phyloP scores from a whole-genome alignment of 2,888 invertebrate species.

The Andricus curvator region DNA sequence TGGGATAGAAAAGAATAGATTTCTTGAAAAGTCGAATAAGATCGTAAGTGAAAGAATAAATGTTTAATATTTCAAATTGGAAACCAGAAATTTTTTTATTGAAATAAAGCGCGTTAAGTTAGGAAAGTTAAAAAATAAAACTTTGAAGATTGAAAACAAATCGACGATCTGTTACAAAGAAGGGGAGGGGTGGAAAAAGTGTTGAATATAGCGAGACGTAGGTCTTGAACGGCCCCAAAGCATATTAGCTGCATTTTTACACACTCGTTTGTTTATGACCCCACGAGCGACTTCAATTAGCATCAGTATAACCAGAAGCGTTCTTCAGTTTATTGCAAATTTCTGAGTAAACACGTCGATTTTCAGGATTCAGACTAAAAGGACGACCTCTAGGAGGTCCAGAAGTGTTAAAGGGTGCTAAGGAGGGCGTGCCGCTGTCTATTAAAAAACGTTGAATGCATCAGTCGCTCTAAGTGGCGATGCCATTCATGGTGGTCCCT shows the following conservation, averaged over 20 bases:
- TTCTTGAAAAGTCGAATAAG: too few species aligned
- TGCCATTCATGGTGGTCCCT: constrained; percentile 66
- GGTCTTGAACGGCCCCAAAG: too few species aligned
- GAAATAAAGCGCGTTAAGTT: too few species aligned
- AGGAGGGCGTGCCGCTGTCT: constrained; percentile 71
- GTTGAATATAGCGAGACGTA: too few species aligned
- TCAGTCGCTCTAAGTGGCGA: constrained; percentile 72
- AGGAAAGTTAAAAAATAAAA: not conserved
- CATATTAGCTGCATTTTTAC: constrained; percentile 13
- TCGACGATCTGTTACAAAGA: too few species aligned
- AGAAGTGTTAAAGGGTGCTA: constrained; percentile 75
- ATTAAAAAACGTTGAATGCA: constrained; percentile 67
- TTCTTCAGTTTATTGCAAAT: constrained; percentile 50
- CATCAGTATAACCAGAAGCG: constrained; percentile 48
- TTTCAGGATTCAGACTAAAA: constrained; percentile 50
- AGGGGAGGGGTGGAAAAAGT: too few species aligned
- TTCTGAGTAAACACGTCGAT: constrained; percentile 53
- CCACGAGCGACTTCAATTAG: constrained; percentile 3
- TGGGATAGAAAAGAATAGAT: too few species aligned
- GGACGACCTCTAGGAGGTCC: constrained; percentile 57
- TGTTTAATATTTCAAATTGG: too few species aligned
- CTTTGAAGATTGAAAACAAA: constrained; percentile 38
- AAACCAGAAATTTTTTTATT: too few species aligned
- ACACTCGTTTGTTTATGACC: constrained; percentile 23
- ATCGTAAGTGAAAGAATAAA: too few species aligned